A percentile compares a stretch with the other conserved stretches of the same genome.
phyloP scores from a whole-genome alignment of 2,113 vertebrate species.

The Pionites leucogaster region DNA sequence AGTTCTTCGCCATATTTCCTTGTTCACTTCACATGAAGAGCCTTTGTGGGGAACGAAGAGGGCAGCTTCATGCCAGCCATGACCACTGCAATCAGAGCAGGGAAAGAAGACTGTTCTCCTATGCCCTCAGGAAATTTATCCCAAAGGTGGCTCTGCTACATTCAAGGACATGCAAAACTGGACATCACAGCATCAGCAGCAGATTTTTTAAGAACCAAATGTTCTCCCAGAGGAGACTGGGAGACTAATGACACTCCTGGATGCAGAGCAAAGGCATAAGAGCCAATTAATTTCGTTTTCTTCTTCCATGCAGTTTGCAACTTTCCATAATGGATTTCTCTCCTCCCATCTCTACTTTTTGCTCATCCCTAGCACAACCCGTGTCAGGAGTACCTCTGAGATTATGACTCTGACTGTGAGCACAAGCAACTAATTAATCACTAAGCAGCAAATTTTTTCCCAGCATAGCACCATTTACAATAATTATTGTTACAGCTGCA shows the following conservation, averaged over 20 bases:
- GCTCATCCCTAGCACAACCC: neutral
- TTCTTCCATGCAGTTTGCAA: neutral
- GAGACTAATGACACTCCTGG: neutral
- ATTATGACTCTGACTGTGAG: neutral
- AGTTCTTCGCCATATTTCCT: neutral
- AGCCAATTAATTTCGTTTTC: neutral
- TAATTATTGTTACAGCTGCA: neutral
- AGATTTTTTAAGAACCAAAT: neutral
- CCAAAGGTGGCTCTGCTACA: neutral
- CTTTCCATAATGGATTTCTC: neutral
- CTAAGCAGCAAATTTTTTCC: neutral
- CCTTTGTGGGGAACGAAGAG: neutral
- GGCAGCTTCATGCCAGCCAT: neutral
- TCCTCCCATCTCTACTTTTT: neutral
- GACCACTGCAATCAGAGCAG: neutral
- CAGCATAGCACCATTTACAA: neutral
- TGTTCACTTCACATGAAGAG: neutral
- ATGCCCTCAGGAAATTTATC: neutral
- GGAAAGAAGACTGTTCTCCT: neutral
- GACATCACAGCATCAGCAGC: neutral
- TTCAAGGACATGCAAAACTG: neutral
- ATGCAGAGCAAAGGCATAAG: neutral
- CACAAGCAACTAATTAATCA: neutral
- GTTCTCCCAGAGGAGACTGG: neutral
- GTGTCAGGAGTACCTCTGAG: neutral